Percentiles rank a stretch among this genome's conserved stretches.
Evolutionary conservation across 1,140 invertebrate species (phyloP).

Genomic region (Chrysopa pallens): DNA sequence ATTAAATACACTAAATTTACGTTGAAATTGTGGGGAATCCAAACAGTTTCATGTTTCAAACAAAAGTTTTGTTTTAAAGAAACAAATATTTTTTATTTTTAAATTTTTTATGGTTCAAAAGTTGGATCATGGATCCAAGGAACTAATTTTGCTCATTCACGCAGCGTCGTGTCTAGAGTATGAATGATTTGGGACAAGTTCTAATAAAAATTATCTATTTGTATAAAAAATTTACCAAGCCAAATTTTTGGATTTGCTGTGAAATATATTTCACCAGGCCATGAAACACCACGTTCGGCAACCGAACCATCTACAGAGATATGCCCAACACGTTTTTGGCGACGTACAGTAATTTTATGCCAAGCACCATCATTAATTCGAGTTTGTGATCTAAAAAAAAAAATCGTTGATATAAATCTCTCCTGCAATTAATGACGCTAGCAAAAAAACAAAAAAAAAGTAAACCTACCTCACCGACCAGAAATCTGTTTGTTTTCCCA

Average conservation of each 20-base stretch:
- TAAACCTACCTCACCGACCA: slow-evolving; percentile 27
- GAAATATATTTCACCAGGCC: slow-evolving; percentile 42
- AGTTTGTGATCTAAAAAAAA: slow-evolving; percentile 26
- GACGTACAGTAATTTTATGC: slow-evolving; percentile 46
- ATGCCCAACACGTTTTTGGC: slow-evolving; percentile 45
- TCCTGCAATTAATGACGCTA: background rate
- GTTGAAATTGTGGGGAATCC: too few species aligned
- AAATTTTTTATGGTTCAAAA: too few species aligned
- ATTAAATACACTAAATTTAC: too few species aligned
- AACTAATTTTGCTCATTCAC: too few species aligned
- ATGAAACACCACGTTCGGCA: slow-evolving; percentile 39
- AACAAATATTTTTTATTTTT: too few species aligned
- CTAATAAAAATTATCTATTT: too few species aligned
- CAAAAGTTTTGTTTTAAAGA: too few species aligned
- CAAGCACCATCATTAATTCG: slow-evolving; percentile 51
- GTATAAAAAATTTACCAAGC: slow-evolving; percentile 38
- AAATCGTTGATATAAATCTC: too few species aligned
- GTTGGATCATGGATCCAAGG: too few species aligned
- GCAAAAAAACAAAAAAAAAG: background rate
- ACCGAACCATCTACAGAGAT: slow-evolving; percentile 47
- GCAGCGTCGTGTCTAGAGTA: too few species aligned
- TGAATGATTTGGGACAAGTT: too few species aligned
- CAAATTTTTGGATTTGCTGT: slow-evolving; percentile 57
- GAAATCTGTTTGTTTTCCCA: slow-evolving; percentile 35
- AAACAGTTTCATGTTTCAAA: too few species aligned